Evolutionary conservation across 2,113 vertebrate genomes (phyloP).

Genomic region (Labeo catla): DNA sequence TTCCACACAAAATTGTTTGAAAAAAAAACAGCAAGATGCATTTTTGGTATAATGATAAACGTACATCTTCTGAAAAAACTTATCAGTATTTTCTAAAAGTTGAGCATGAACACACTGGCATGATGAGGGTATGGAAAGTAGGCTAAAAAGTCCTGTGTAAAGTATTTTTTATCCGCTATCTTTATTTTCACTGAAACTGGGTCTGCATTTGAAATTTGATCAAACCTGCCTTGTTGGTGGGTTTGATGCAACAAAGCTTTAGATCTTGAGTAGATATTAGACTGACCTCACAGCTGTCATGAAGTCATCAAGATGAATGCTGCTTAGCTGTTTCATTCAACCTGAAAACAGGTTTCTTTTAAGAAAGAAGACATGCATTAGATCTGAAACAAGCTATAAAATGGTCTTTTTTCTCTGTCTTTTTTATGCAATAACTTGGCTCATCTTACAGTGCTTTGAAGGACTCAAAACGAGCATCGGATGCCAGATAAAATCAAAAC

Average conservation of each 20-base stretch:
- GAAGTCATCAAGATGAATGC: not conserved
- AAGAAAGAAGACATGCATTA: not conserved
- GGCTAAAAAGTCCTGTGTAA: not conserved
- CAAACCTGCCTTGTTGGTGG: not conserved
- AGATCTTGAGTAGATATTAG: not conserved
- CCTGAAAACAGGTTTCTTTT: not conserved
- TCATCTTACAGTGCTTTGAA: not conserved
- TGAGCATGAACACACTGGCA: not conserved
- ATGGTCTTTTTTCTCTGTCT: not conserved
- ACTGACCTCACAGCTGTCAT: not conserved
- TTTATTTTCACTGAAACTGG: not conserved
- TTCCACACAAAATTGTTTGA: not conserved
- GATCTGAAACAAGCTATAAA: not conserved
- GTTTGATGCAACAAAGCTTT: not conserved
- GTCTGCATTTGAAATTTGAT: not conserved
- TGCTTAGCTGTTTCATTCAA: not conserved
- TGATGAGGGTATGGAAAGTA: not conserved
- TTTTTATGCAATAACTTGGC: not conserved
- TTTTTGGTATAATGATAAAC: too few relatives aligned
- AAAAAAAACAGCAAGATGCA: not conserved
- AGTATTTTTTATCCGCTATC: not conserved
- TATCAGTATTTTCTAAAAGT: not conserved
- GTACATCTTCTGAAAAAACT: too few relatives aligned
- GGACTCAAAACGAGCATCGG: not conserved
- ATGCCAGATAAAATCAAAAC: not conserved